Percentiles rank a stretch among this genome's conserved stretches.
These are phyloP conservation scores for Hydrocynus forskahlii DNA, from an alignment of 2,797 vertebrate genomes.

Conservation along the genomic window DNA sequence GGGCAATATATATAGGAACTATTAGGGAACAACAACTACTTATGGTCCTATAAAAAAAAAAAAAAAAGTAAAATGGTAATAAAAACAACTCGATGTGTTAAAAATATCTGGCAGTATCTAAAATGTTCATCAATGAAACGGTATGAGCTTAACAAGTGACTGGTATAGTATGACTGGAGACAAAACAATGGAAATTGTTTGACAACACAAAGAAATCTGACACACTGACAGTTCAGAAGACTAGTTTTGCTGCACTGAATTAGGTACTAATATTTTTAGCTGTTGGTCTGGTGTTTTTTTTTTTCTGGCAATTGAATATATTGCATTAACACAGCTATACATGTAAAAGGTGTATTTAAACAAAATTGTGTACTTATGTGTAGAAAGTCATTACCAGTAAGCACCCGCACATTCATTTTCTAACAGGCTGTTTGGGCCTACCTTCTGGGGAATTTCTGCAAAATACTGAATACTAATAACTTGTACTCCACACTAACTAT, in stretches of 20 bases:
- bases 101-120: slow-evolving; percentile 24
- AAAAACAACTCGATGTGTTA: neutral
- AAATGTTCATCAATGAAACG: slow-evolving; percentile 39
- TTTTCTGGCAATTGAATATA: slow-evolving; percentile 38
- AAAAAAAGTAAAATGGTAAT: neutral
- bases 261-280: slow-evolving; percentile 30
- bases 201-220: slow-evolving; percentile 10
- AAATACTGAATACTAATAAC: slow-evolving; percentile 31
- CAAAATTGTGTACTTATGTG: slow-evolving; percentile 6
- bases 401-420: neutral
- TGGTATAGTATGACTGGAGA: slow-evolving; percentile 54
- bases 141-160: slow-evolving; percentile 62
- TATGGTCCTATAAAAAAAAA: slow-evolving; percentile 34
- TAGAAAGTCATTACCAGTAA: slow-evolving; percentile 24
- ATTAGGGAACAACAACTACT: slow-evolving; percentile 25
- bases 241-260: slow-evolving; percentile 54
- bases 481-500: slow-evolving; percentile 19
- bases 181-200: slow-evolving; percentile 24
- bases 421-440: slow-evolving; percentile 13
- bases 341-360: neutral
- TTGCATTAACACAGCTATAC: neutral
- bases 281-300: slow-evolving; percentile 48
- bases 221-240: slow-evolving; percentile 26
- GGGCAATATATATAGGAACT: slow-evolving; percentile 4
- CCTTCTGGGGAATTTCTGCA: neutral